phyloP scores from a whole-genome alignment of 1,140 invertebrate genomes.

The Eulimnadia texana region DNA sequence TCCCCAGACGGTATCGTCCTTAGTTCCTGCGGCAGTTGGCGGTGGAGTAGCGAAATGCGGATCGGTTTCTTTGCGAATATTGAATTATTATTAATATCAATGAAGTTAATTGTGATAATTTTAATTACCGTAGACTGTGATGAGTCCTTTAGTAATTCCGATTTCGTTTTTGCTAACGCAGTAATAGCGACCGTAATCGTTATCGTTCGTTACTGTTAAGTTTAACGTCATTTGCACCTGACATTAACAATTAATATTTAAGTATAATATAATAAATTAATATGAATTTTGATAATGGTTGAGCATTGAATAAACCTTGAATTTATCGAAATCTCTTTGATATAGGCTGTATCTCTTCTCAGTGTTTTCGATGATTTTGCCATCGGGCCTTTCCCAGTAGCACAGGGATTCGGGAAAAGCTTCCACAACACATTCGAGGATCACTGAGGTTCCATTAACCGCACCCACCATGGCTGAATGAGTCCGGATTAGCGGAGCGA shows the following conservation, averaged over 20 bases:
- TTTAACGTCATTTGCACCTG: constrained; percentile 49
- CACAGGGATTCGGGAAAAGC: constrained; percentile 70
- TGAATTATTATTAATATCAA: too few relatives aligned
- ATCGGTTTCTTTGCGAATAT: constrained; percentile 24
- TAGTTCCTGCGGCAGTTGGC: constrained; percentile 19
- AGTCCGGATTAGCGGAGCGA: constrained; percentile 64
- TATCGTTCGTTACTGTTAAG: constrained; percentile 43
- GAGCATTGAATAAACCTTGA: constrained; percentile 37
- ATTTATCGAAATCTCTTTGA: constrained; percentile 35
- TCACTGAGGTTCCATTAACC: constrained; percentile 45
- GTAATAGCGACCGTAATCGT: constrained; percentile 56
- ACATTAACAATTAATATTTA: constrained; percentile 20
- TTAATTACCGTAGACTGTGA: constrained; percentile 54
- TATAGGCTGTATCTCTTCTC: constrained; percentile 50
- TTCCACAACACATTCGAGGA: constrained; percentile 50
- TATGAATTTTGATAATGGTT: too few relatives aligned
- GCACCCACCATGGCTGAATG: constrained; percentile 55
- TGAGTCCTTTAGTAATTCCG: constrained; percentile 55
- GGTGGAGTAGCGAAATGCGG: constrained; percentile 31
- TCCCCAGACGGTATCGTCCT: constrained; percentile 28
- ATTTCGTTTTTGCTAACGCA: constrained; percentile 71
- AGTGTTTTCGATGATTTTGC: constrained; percentile 50
- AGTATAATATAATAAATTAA: too few relatives aligned
- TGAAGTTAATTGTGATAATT: too few relatives aligned
- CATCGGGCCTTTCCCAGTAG: constrained; percentile 69